Evolutionary conservation across 1,140 invertebrate genomes (phyloP).

Genomic region (Drosophila arizonae): DNA sequence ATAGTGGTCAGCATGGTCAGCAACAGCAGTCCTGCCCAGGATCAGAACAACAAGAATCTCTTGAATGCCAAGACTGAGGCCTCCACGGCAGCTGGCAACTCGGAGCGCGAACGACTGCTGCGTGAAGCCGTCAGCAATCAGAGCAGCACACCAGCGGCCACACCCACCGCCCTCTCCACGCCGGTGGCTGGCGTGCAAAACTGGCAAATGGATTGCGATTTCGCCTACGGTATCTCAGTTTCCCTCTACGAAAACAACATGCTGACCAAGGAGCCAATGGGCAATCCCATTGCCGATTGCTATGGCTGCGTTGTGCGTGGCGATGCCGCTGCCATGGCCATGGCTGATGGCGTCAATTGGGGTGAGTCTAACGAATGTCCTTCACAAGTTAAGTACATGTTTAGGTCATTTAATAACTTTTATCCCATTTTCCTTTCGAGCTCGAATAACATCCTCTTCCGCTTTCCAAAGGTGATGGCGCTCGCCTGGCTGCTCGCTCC

Average conservation of each 20-base stretch:
- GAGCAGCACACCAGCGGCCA: slow-evolving; percentile 12
- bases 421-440: not conserved
- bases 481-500: slow-evolving; percentile 93
- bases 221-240: slow-evolving; percentile 88
- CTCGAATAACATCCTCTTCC: not conserved
- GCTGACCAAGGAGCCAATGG: slow-evolving; percentile 88
- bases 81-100: slow-evolving; percentile 30
- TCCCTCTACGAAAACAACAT: slow-evolving; percentile 92
- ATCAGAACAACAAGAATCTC: slow-evolving; percentile 79
- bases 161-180: not conserved
- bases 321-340: slow-evolving; percentile 91
- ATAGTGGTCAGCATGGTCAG: slow-evolving; percentile 77
- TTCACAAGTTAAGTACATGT: too few relatives aligned
- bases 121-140: slow-evolving; percentile 78
- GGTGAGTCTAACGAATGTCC: slow-evolving; percentile 84
- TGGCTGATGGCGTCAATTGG: slow-evolving; percentile 98
- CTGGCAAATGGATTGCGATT: slow-evolving; percentile 87
- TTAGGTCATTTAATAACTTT: too few relatives aligned
- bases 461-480: slow-evolving; percentile 87
- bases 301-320: slow-evolving; percentile 92
- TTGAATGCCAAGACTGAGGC: slow-evolving; percentile 72
- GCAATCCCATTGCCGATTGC: slow-evolving; percentile 95
- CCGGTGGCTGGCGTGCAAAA: slow-evolving; percentile 86
- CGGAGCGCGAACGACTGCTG: slow-evolving; percentile 67
- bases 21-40: slow-evolving; percentile 44